A percentile compares a stretch with the other conserved stretches of the same genome.
Conservation (phyloP, 2,888 invertebrate species). For the Leptarthrus brevirostris region DNA sequence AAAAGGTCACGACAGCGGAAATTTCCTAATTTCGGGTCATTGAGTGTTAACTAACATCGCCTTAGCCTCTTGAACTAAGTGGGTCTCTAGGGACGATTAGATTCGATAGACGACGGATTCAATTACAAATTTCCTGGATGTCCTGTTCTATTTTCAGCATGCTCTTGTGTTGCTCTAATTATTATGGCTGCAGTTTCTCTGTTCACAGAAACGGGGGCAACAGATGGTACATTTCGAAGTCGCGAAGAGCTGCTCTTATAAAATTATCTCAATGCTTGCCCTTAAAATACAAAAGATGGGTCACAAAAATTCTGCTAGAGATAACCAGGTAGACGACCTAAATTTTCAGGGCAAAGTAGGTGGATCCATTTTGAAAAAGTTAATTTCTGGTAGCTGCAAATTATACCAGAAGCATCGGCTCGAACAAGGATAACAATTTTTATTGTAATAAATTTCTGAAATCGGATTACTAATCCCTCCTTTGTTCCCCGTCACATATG, state of each 20-base stretch:
- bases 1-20: slow-evolving; percentile 16
- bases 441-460: neutral
- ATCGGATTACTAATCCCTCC: slow-evolving; percentile 4
- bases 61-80: slow-evolving; percentile 1
- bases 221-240: slow-evolving; percentile 14
- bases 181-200: slow-evolving; percentile 16
- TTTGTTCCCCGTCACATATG: neutral
- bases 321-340: neutral
- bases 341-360: slow-evolving; percentile 6
- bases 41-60: slow-evolving; percentile 17
- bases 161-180: slow-evolving; percentile 9
- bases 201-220: neutral
- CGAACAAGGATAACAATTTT: neutral
- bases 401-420: neutral
- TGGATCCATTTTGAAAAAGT: slow-evolving; percentile 4
- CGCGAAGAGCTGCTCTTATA: neutral
- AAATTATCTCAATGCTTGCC: neutral
- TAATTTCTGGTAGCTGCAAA: slow-evolving; percentile 28
- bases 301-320: neutral
- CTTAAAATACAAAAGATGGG: neutral
- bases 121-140: slow-evolving; percentile 38
- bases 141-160: slow-evolving; percentile 30
- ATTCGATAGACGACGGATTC: neutral
- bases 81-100: neutral
- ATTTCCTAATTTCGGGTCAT: slow-evolving; percentile 37